A percentile compares a stretch with the other conserved stretches of the same genome.
Evolutionary conservation across 92 coral and sea anemone species (phyloP).

Genomic region (Isaurus tuberculatus): DNA sequence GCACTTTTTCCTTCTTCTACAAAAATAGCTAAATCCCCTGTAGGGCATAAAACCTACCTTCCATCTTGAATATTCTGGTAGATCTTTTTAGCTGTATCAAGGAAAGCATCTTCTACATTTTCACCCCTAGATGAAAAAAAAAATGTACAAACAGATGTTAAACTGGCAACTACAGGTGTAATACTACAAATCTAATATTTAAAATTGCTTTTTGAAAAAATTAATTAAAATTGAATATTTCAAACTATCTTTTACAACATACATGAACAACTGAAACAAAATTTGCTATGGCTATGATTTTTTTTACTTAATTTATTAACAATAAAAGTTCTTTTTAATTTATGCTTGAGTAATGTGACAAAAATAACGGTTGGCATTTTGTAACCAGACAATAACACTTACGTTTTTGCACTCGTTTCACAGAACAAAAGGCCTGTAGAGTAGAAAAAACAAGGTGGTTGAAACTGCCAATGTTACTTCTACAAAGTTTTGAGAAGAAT

Average conservation of each 20-base stretch:
- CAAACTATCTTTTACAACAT: too few relatives aligned
- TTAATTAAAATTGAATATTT: too few relatives aligned
- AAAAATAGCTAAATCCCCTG: too few relatives aligned
- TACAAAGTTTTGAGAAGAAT: too few relatives aligned
- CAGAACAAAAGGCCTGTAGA: slow-evolving; percentile 90
- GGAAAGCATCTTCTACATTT: slow-evolving; percentile 99
- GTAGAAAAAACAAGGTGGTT: too few relatives aligned
- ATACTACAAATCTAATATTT: too few relatives aligned
- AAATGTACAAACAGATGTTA: not conserved
- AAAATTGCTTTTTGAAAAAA: too few relatives aligned
- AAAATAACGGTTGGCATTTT: not conserved
- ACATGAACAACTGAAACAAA: too few relatives aligned
- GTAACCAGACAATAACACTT: slow-evolving; percentile 21
- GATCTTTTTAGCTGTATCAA: slow-evolving; percentile 98
- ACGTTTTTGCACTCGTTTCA: slow-evolving; percentile 99
- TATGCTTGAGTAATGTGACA: not conserved
- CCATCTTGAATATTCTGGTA: slow-evolving; percentile 99
- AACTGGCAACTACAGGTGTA: too few relatives aligned
- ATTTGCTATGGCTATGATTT: too few relatives aligned
- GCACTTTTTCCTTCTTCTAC: too few relatives aligned
- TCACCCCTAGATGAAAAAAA: slow-evolving; percentile 75
- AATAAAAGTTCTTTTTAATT: not conserved
- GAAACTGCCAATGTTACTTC: too few relatives aligned
- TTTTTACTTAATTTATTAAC: not conserved
- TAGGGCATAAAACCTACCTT: slow-evolving; percentile 72